Base-by-base conservation (phyloP, 2,113 vertebrate genomes). In the Indicator maculatus region DNA sequence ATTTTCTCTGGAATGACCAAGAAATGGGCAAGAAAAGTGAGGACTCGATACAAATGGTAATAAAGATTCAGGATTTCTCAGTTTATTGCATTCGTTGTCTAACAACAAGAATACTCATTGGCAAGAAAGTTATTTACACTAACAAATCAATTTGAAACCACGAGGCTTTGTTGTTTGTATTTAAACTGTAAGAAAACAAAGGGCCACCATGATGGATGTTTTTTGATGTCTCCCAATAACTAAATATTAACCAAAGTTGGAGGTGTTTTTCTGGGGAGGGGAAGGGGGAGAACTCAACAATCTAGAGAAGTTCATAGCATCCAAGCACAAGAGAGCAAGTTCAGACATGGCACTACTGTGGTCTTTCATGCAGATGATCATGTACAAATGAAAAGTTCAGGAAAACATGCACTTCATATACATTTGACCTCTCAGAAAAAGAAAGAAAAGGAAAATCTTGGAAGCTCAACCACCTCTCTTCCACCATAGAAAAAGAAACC, bases 61-160 rank as follows among this genome's bases (percentile, higher is more conserved):
- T 94, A 89, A 95, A 96, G 92, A 91, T 77, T 97, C 91, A 74
- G 66, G 83, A 97, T 97, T 96, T 97, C 86, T 97, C 94, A 86
- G 97, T 97, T 98, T 98, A 98, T 98, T 99, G 98, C 98, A 98
- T 98, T 98, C 98, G 93, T 98, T 98, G 97, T 98, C 96, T 98
- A 97, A 98, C 97, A 98, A 98, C 97, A 98, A 95, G 95, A 98
- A 98, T 97, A 98, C 96, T 98, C 96, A 98, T 98, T 97, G 97
- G 97, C 97, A 98, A 97, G 96, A 97, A 97, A 94, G 96, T 96
- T 98, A 98, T 98, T 98, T 98, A 98, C 98, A 98, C 93, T 95
- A 96, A 97, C 96, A 98, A 98, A 97, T 97, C 95, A 96, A 95
- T 85, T 96, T 95, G 82, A 97, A 97, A 97, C 96, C 97, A 97